These are phyloP conservation scores for Rhabdornis inornatus DNA, from an alignment of 2,113 vertebrate species.

Conservation along the genomic window DNA sequence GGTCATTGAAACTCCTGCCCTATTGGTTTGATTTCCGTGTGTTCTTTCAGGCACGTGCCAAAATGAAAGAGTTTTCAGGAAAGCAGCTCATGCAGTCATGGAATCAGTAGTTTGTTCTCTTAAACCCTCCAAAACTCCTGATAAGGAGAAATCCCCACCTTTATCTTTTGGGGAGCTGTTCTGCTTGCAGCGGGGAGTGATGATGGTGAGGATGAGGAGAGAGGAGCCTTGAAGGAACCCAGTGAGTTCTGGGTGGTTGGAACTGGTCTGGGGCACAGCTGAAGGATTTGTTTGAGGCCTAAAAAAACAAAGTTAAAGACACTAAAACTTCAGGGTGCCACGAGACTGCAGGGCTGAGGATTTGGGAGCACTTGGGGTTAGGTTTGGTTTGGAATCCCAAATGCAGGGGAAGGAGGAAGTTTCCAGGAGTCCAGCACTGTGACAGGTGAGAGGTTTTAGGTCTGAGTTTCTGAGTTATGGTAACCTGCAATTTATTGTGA, in stretches of 20 bases:
- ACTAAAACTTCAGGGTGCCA: neutral
- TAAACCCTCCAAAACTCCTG: neutral
- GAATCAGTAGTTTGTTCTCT: neutral
- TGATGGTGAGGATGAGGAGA: neutral
- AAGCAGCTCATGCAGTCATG: neutral
- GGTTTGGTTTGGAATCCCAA: neutral
- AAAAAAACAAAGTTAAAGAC: neutral
- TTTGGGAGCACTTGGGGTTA: neutral
- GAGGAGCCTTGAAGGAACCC: neutral
- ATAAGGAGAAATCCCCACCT: neutral
- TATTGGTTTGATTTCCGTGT: neutral
- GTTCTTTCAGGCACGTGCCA: neutral
- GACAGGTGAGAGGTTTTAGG: neutral
- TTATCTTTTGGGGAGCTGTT: neutral
- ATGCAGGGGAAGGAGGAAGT: neutral
- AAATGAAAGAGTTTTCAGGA: neutral
- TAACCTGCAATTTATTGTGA: neutral
- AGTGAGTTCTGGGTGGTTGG: neutral
- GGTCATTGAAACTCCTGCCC: neutral
- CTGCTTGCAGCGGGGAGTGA: fast-evolving
- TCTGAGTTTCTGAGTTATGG: neutral
- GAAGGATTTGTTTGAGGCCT: neutral
- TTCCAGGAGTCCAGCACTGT: neutral
- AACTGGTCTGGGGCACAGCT: neutral
- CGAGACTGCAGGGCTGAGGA: neutral